Evolutionary conservation across 2,113 vertebrate species (phyloP).

Genomic region (Daphoenositta chrysoptera): DNA sequence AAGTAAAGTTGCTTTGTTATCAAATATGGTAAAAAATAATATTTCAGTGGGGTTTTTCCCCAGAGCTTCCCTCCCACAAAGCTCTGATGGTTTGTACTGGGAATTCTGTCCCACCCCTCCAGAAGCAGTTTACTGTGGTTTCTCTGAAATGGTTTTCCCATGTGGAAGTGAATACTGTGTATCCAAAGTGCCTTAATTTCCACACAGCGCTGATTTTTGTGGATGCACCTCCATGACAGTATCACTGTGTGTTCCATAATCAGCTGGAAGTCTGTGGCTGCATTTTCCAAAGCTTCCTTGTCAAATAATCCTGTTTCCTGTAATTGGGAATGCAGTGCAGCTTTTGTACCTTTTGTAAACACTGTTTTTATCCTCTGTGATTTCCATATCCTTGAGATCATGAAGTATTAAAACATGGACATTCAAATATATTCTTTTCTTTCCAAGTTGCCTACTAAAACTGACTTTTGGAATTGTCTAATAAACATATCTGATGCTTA

Average conservation of each 20-base stretch:
- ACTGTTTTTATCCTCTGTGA: neutral
- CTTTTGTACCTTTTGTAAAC: conserved; percentile 40
- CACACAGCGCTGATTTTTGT: neutral
- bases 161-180: neutral
- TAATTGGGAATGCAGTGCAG: neutral
- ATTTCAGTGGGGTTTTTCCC: neutral
- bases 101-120: neutral
- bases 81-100: neutral
- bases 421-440: neutral
- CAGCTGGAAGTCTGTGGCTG: neutral
- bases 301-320: neutral
- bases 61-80: neutral
- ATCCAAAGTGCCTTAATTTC: conserved; percentile 56
- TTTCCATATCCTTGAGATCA: neutral
- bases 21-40: neutral
- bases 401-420: neutral
- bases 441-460: conserved; percentile 21
- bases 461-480: conserved; percentile 22
- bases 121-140: neutral
- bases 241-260: neutral
- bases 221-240: neutral
- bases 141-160: neutral
- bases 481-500: conserved; percentile 9
- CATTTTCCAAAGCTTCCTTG: neutral
- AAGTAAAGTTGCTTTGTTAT: neutral